Evolutionary conservation across 2,888 invertebrate genomes (phyloP).

Genomic region (Mesorhabditis belari): DNA sequence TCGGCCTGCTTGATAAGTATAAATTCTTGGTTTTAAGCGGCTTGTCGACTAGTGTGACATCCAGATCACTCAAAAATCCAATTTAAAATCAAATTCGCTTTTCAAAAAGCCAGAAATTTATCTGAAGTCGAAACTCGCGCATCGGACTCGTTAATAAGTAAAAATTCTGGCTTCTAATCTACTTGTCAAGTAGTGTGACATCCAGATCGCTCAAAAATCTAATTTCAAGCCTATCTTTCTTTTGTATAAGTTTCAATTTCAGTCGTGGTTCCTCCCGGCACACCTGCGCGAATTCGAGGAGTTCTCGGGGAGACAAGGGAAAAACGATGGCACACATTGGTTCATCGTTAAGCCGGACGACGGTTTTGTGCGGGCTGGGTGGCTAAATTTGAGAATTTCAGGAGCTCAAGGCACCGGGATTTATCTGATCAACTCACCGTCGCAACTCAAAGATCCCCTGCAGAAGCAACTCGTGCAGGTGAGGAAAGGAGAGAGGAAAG

Average conservation of each 20-base stretch:
- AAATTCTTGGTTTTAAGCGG: too few relatives aligned
- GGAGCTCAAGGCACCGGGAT: conserved; percentile 59
- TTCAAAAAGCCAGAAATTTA: too few relatives aligned
- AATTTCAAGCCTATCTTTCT: not conserved
- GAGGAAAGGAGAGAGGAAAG: too few relatives aligned
- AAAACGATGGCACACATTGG: conserved; percentile 39
- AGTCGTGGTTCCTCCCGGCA: conserved; percentile 58
- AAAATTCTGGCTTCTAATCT: conserved; percentile 3
- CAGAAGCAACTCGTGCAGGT: conserved; percentile 47
- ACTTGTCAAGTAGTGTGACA: too few relatives aligned
- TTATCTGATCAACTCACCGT: conserved; percentile 56
- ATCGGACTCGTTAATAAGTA: not conserved
- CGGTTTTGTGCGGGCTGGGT: conserved; percentile 42
- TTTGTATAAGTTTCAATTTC: not conserved
- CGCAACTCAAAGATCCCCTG: conserved; percentile 52
- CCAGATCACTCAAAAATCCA: too few relatives aligned
- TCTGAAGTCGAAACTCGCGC: too few relatives aligned
- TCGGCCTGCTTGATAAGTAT: too few relatives aligned
- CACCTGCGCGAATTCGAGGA: conserved; percentile 49
- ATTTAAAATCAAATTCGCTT: too few relatives aligned
- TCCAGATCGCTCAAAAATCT: not conserved
- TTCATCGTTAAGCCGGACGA: conserved; percentile 59
- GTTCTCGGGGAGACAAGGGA: not conserved
- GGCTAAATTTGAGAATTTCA: conserved; percentile 5
- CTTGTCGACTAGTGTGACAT: too few relatives aligned